Percentiles rank a stretch among this genome's conserved stretches.
Conservation (phyloP, 1,140 invertebrate species). For the Drosophila arawakana region DNA sequence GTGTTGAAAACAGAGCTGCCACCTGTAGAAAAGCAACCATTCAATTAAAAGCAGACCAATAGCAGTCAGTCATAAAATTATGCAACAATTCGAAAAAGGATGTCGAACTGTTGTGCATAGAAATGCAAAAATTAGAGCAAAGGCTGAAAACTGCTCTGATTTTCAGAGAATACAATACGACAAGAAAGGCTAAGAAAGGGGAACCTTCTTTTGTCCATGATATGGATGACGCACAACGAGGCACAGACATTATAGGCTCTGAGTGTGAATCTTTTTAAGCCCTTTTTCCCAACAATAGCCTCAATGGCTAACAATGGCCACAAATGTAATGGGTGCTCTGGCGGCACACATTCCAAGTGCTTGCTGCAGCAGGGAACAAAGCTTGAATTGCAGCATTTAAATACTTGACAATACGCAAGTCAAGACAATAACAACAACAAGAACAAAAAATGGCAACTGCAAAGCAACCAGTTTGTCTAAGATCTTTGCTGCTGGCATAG, state of each 20-base stretch:
- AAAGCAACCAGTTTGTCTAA: constrained; percentile 31
- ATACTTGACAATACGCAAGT: constrained; percentile 68
- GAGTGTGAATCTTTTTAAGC: constrained; percentile 51
- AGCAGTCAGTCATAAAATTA: too few relatives aligned
- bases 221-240: too few relatives aligned
- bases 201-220: too few relatives aligned
- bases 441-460: constrained; percentile 10
- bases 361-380: constrained; percentile 45
- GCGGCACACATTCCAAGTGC: constrained; percentile 61
- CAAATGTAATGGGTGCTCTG: constrained; percentile 65
- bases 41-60: too few relatives aligned
- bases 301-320: constrained; percentile 70
- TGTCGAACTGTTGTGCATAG: too few relatives aligned
- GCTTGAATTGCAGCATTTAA: constrained; percentile 75
- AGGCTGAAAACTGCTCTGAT: too few relatives aligned
- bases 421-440: neutral
- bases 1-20: too few relatives aligned
- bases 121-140: too few relatives aligned
- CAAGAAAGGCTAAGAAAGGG: neutral
- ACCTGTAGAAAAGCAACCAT: too few relatives aligned
- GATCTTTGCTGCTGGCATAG: constrained; percentile 12
- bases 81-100: too few relatives aligned
- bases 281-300: constrained; percentile 67
- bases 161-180: neutral
- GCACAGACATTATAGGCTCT: too few relatives aligned